Percentiles rank a stretch among this genome's conserved stretches.
Conservation (phyloP, 2,888 invertebrate genomes). For the Ephialtes manifestator region DNA sequence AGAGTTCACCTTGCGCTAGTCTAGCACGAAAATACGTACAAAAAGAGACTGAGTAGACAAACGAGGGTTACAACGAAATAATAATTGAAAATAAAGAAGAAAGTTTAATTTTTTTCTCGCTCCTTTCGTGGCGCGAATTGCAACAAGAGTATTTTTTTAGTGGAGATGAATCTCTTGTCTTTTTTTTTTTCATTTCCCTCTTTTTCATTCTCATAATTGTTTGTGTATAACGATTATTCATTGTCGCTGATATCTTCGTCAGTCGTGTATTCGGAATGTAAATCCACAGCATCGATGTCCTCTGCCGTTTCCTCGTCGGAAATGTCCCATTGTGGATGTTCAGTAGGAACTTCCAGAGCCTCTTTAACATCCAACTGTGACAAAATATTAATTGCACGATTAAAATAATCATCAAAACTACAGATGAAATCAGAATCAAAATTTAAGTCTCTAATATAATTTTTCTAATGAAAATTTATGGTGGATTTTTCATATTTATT, state of each 20-base stretch:
- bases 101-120: neutral
- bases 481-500: too few relatives aligned
- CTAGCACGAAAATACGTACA: constrained; percentile 54
- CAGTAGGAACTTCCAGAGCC: constrained; percentile 95
- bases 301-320: constrained; percentile 96
- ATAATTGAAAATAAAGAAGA: neutral
- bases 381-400: constrained; percentile 40
- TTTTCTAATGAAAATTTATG: too few relatives aligned
- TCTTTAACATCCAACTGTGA: constrained; percentile 96
- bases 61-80: neutral
- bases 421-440: too few relatives aligned
- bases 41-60: constrained; percentile 28
- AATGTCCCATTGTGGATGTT: constrained; percentile 99
- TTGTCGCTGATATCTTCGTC: constrained; percentile 90
- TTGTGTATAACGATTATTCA: constrained; percentile 76
- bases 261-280: constrained; percentile 89
- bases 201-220: constrained; percentile 16
- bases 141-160: neutral
- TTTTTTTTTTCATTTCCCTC: constrained; percentile 24
- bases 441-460: too few relatives aligned
- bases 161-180: neutral
- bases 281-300: constrained; percentile 89
- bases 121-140: neutral
- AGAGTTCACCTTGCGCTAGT: constrained; percentile 27
- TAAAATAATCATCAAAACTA: too few relatives aligned